Evolutionary conservation across 2,113 vertebrate species (phyloP).

Genomic region (Corydoras maculifer): DNA sequence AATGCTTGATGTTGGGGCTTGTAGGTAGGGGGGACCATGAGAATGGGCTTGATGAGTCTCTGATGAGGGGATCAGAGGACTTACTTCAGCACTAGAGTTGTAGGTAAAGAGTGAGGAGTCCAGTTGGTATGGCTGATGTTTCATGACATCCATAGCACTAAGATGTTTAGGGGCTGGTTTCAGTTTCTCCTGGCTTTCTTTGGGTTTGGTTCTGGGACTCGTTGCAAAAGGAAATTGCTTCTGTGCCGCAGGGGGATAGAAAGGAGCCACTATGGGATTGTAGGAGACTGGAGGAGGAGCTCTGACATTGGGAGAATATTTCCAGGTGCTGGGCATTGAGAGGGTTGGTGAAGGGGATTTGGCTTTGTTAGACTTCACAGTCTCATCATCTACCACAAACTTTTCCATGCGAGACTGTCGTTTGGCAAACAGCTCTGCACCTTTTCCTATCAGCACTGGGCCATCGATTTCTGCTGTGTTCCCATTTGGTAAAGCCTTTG

Average conservation of each 20-base stretch:
- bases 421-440: constrained; percentile 84
- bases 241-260: constrained; percentile 74
- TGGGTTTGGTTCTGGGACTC: constrained; percentile 55
- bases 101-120: constrained; percentile 86
- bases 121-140: constrained; percentile 91
- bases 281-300: constrained; percentile 88
- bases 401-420: constrained; percentile 94
- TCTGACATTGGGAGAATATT: constrained; percentile 92
- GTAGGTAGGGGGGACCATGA: constrained; percentile 3
- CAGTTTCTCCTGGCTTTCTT: constrained; percentile 64
- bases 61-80: constrained; percentile 54
- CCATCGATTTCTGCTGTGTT: constrained; percentile 59
- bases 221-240: constrained; percentile 68
- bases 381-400: constrained; percentile 83
- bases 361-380: constrained; percentile 75
- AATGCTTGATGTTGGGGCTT: not conserved
- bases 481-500: constrained; percentile 58
- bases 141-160: constrained; percentile 89
- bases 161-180: constrained; percentile 77
- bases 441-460: constrained; percentile 76
- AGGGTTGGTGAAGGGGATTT: constrained; percentile 78
- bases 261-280: constrained; percentile 85
- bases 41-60: constrained; percentile 50
- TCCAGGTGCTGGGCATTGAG: constrained; percentile 86
- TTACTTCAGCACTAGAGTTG: constrained; percentile 65